A percentile compares a stretch with the other conserved stretches of the same genome.
These are phyloP conservation scores for Dolomedes plantarius DNA, from an alignment of 2,888 invertebrate species.

Conservation along the genomic window DNA sequence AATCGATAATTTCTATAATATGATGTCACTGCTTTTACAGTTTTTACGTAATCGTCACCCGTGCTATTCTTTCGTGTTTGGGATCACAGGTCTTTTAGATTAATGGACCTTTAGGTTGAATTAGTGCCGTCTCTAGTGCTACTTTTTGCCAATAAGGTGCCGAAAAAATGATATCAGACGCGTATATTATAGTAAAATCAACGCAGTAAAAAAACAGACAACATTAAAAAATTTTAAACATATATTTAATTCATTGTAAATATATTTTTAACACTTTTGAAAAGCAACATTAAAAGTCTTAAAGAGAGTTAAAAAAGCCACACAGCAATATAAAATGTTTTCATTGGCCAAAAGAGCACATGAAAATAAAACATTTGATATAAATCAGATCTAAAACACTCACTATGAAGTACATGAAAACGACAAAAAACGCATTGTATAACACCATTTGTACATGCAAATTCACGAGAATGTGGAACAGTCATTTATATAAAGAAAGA, in stretches of 20 bases:
- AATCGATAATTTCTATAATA: no score
- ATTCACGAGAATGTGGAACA: no score
- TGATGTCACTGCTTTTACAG: no score
- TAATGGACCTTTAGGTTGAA: no score
- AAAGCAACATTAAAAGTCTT: constrained; percentile 33
- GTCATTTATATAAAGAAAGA: no score
- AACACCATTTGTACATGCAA: background rate
- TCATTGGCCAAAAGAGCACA: background rate
- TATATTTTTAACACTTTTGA: constrained; percentile 40
- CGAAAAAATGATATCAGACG: no score
- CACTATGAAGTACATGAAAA: background rate
- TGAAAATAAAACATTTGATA: constrained; percentile 21
- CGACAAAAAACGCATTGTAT: background rate
- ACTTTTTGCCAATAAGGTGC: no score
- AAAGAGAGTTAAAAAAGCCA: constrained; percentile 27
- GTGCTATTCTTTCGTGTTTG: no score
- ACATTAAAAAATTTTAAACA: constrained; percentile 35
- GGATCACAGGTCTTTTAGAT: no score
- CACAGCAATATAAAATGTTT: background rate
- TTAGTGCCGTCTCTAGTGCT: no score
- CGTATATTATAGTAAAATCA: no score
- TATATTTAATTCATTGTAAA: constrained; percentile 47
- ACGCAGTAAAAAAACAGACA: background rate
- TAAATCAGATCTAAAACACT: background rate
- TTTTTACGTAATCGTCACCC: no score